Conservation (phyloP, 2,888 invertebrate genomes). For the Abrostola triplasia region DNA sequence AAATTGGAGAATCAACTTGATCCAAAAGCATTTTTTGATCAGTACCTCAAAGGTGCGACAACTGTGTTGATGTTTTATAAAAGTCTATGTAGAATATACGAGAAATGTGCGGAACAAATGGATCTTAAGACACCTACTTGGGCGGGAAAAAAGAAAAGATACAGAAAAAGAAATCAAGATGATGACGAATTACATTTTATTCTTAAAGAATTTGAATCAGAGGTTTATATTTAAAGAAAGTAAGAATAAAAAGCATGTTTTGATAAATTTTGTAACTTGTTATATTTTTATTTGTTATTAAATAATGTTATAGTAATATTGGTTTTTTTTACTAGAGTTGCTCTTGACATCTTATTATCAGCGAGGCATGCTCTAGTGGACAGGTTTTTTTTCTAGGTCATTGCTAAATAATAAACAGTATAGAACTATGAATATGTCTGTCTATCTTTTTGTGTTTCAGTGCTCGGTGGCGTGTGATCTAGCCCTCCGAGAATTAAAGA, state of each 20-base stretch:
- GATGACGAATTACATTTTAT: constrained; percentile 73
- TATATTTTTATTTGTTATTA: constrained; percentile 9
- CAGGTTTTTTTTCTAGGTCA: no score
- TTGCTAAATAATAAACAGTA: no score
- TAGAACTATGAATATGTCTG: no score
- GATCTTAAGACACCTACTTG: constrained; percentile 65
- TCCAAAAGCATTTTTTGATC: constrained; percentile 85
- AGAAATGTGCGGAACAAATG: constrained; percentile 66
- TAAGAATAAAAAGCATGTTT: background rate
- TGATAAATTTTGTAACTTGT: constrained; percentile 28
- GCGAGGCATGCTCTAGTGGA: no score
- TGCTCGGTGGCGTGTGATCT: background rate
- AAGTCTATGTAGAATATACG: constrained; percentile 70
- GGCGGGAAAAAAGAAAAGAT: constrained; percentile 65
- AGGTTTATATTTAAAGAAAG: constrained; percentile 68
- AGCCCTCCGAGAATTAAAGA: no score
- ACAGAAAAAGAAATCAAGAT: constrained; percentile 64
- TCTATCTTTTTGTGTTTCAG: background rate
- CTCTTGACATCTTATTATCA: no score
- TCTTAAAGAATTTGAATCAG: constrained; percentile 80
- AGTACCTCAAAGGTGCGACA: constrained; percentile 79
- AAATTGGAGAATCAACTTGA: constrained; percentile 89
- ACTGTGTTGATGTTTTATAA: constrained; percentile 76
- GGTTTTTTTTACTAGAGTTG: background rate
- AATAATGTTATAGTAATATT: constrained; percentile 18